A percentile compares a stretch with the other conserved stretches of the same genome.
Conservation (phyloP, 2,113 vertebrate species). For the Mohoua ochrocephala region DNA sequence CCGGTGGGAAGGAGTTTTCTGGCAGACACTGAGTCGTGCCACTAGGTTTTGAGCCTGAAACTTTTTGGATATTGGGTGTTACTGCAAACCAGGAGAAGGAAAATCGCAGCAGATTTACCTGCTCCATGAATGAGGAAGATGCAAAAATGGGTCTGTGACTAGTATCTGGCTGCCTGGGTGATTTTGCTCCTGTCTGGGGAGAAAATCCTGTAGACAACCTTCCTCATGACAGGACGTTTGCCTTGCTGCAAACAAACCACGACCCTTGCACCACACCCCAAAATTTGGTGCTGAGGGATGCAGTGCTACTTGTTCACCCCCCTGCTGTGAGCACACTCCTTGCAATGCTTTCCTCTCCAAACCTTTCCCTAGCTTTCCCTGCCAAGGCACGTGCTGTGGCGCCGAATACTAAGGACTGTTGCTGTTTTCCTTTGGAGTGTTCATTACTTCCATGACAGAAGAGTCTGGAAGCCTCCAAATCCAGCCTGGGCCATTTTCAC, state of each 20-base stretch:
- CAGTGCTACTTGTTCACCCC: not conserved
- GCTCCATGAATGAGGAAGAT: not conserved
- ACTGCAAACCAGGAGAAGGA: not conserved
- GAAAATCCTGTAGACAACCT: not conserved
- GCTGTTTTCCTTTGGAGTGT: not conserved
- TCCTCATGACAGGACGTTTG: fast-evolving
- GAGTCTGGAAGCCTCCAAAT: not conserved
- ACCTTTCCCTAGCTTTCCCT: not conserved
- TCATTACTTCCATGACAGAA: conserved; percentile 42
- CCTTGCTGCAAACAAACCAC: not conserved
- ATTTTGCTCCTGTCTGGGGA: not conserved
- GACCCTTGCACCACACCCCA: not conserved
- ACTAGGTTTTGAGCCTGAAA: not conserved
- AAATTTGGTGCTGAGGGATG: not conserved
- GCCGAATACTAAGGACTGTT: not conserved
- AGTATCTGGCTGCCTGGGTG: not conserved
- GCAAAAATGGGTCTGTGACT: not conserved
- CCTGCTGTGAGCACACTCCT: not conserved
- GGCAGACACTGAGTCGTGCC: fast-evolving
- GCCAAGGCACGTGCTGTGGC: not conserved
- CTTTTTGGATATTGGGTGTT: not conserved
- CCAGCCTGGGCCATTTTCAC: not conserved
- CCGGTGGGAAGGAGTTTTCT: not conserved
- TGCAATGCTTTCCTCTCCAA: not conserved
- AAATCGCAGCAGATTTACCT: not conserved